phyloP scores from a whole-genome alignment of 2,797 vertebrate genomes.

The Mareca penelope region DNA sequence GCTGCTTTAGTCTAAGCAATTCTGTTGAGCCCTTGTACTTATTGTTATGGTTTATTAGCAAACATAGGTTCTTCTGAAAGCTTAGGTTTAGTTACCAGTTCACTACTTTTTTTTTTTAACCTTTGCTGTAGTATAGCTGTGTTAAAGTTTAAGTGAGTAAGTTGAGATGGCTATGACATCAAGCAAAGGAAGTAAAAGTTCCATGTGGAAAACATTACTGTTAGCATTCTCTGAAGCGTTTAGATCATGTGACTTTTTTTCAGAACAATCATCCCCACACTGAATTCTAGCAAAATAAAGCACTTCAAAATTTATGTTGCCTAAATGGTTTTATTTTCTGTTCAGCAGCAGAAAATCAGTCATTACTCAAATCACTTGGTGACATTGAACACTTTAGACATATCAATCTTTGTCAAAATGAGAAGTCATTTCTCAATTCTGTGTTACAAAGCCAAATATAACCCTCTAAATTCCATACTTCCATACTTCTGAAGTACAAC shows the following conservation, averaged over 20 bases:
- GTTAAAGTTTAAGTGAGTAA: not conserved
- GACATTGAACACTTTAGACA: not conserved
- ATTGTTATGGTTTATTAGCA: not conserved
- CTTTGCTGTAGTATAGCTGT: not conserved
- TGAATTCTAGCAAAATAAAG: not conserved
- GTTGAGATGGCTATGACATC: not conserved
- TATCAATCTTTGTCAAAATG: not conserved
- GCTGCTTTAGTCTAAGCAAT: not conserved
- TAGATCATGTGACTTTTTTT: no score
- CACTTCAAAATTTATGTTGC: not conserved
- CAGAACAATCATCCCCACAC: not conserved
- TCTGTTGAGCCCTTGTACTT: not conserved
- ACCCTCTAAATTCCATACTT: not conserved
- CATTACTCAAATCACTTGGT: not conserved
- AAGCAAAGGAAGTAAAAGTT: not conserved
- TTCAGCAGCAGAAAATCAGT: not conserved
- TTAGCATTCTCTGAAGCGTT: no score
- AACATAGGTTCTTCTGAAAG: not conserved
- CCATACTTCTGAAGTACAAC: not conserved
- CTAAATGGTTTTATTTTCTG: not conserved
- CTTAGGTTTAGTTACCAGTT: not conserved
- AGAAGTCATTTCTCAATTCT: not conserved
- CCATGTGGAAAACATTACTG: not conserved
- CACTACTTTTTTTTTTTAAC: not conserved
- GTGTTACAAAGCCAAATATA: not conserved